Base-by-base conservation (phyloP, 2,113 vertebrate species). In the Tachuris rubrigastra region DNA sequence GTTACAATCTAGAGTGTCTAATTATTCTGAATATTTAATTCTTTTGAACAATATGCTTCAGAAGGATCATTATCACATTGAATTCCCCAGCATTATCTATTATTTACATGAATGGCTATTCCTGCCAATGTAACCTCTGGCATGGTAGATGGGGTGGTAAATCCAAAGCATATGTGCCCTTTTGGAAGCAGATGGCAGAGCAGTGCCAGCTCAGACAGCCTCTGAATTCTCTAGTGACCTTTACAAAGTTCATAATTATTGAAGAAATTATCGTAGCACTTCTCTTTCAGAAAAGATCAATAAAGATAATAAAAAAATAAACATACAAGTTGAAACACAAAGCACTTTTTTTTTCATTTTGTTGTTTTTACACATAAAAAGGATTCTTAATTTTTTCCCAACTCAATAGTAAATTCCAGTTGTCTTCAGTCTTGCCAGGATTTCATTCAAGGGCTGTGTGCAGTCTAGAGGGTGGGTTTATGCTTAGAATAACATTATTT, bases 41-140 rank as follows among this genome's bases (percentile, higher is more conserved):
- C 20, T 52, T 89, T 87, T 87, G 77, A 88, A 80, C 94, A 96
- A 83, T 84, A 35, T 73, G 60, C 88, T 94, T 88, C 78, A 91
- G 96, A 95, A 69, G 89, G 88, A 94, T 91, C 73, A 65, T 89
- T 92, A 94, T 56, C 84, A 90, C 53, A 58, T 75, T 85, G 89
- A 93, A 93, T 92, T 95, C 77, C 79, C 83, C 53, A 53, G 21
- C 88, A 95, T 93, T 92, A 86, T 97, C 85, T 90, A 33, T 97
- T 98, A 93, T 90, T 95, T 87, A 73, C 58, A 90, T 62, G 85
- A 82, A 85, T 78, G 88, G 53, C 83, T 89, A 28, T 67, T 92
- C 79, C 74, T 95, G 94, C 62, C 59, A 47, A 0, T 63, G 46
- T 25, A 90, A 76, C 89, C 89, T 67, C 60, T 66, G 90, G 30